Percentiles rank a stretch among this genome's conserved stretches.
These are phyloP conservation scores for Listronotus bonariensis DNA, from an alignment of 1,140 invertebrate species.

Conservation along the genomic window DNA sequence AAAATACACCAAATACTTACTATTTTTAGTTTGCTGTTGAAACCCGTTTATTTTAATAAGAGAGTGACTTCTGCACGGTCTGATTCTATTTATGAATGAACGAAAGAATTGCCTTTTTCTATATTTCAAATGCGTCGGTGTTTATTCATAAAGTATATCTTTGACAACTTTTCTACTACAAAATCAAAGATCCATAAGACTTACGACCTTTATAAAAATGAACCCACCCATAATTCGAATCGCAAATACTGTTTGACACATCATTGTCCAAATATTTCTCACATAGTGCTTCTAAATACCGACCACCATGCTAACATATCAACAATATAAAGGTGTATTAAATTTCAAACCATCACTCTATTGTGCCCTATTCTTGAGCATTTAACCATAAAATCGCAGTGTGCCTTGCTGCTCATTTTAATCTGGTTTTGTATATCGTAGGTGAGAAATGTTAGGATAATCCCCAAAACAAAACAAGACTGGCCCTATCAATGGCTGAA, in stretches of 20 bases:
- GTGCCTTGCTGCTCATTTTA: slow-evolving; percentile 10
- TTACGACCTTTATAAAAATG: not conserved
- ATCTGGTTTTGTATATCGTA: slow-evolving; percentile 8
- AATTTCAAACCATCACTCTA: not conserved
- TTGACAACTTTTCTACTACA: no score
- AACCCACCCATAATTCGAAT: not conserved
- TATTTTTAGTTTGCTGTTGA: no score
- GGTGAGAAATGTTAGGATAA: slow-evolving; percentile 5
- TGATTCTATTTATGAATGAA: no score
- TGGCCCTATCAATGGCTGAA: not conserved
- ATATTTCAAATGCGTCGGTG: no score
- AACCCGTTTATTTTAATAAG: no score
- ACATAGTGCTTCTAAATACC: not conserved
- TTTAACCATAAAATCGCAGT: slow-evolving; percentile 1
- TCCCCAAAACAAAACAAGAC: slow-evolving; percentile 7
- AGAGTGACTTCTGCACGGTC: no score
- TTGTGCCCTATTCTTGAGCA: slow-evolving; percentile 1
- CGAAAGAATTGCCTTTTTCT: no score
- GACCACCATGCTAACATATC: slow-evolving; percentile 12
- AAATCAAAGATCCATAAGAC: not conserved
- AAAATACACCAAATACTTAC: no score
- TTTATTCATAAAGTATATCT: no score
- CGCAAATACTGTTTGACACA: not conserved
- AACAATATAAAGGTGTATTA: slow-evolving; percentile 10
- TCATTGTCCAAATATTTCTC: slow-evolving; percentile 11